These are phyloP conservation scores for Heliconius aoede DNA, from an alignment of 2,888 invertebrate species.

Conservation along the genomic window DNA sequence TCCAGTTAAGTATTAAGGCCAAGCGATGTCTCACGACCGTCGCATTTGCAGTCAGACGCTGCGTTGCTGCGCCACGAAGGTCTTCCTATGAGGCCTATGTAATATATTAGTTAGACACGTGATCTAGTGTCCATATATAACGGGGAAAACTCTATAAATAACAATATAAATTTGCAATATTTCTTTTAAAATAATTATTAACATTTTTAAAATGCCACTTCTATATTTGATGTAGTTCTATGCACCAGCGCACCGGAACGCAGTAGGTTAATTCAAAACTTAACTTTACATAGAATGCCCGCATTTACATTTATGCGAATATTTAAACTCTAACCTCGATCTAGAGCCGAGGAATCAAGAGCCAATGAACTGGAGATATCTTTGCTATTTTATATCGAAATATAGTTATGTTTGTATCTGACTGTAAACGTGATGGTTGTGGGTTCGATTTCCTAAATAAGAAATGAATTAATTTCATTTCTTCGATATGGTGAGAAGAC, in stretches of 20 bases:
- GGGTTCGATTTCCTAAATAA: no score
- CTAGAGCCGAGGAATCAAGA: conserved; percentile 33
- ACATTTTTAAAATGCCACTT: conserved; percentile 11
- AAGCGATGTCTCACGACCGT: no score
- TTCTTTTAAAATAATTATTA: neutral
- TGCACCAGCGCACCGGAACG: conserved; percentile 8
- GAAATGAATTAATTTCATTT: no score
- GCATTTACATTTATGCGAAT: conserved; percentile 44
- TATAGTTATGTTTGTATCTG: neutral
- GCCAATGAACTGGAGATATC: conserved; percentile 33
- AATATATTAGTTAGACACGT: neutral
- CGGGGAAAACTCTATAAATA: neutral
- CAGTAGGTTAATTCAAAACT: conserved; percentile 39
- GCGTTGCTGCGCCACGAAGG: no score
- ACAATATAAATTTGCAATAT: neutral
- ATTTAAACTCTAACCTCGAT: conserved; percentile 45
- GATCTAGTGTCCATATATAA: neutral
- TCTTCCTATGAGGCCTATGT: neutral
- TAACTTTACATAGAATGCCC: conserved; percentile 45
- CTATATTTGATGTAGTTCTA: neutral
- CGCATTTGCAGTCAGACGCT: neutral
- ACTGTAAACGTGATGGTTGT: no score
- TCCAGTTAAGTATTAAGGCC: no score
- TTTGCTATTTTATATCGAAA: neutral
- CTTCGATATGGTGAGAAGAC: no score